phyloP scores from a whole-genome alignment of 1,140 invertebrate species.

The Heliothis subflexa region DNA sequence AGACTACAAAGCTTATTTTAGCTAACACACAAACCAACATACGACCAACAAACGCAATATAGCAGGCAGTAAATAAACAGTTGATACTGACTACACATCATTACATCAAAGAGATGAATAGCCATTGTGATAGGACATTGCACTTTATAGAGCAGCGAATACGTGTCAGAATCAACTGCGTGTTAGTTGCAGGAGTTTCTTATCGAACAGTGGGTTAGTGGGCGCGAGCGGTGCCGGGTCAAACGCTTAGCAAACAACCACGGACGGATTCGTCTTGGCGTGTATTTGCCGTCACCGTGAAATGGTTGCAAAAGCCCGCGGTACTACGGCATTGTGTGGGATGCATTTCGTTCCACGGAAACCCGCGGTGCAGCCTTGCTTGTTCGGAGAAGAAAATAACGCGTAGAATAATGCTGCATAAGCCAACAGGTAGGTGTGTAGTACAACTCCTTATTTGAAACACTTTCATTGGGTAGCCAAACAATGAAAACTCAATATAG shows the following conservation, averaged over 20 bases:
- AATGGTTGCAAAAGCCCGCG: constrained; percentile 73
- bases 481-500: no score
- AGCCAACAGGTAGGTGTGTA: not conserved
- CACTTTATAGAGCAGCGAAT: constrained; percentile 58
- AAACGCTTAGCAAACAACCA: constrained; percentile 78
- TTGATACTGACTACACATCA: constrained; percentile 81
- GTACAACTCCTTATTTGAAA: no score
- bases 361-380: constrained; percentile 57
- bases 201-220: constrained; percentile 80
- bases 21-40: constrained; percentile 52
- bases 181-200: constrained; percentile 57
- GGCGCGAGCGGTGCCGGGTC: constrained; percentile 75
- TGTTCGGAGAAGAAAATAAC: constrained; percentile 52
- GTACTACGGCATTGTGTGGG: constrained; percentile 66
- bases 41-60: constrained; percentile 55
- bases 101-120: constrained; percentile 77
- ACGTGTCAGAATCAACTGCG: constrained; percentile 60
- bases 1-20: constrained; percentile 58
- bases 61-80: constrained; percentile 81
- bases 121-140: constrained; percentile 62
- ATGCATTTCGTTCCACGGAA: constrained; percentile 65
- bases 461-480: no score
- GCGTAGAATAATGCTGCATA: not conserved
- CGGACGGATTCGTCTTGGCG: constrained; percentile 73
- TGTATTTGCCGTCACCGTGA: constrained; percentile 68